These are phyloP conservation scores for Sigmodon hispidus DNA, from an alignment of 2,113 vertebrate genomes.

Conservation along the genomic window DNA sequence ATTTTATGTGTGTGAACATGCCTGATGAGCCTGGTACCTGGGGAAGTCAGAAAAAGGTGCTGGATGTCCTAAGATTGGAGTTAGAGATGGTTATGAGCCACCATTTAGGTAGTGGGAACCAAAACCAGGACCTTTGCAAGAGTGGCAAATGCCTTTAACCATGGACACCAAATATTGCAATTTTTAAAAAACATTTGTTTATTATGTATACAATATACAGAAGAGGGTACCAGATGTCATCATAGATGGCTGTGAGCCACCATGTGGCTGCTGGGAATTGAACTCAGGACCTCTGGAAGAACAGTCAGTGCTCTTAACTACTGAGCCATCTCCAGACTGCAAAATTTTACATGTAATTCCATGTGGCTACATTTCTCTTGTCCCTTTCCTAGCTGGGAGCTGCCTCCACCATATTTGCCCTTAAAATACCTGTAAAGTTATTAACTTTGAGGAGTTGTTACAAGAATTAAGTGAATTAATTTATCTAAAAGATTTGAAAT, in stretches of 20 bases:
- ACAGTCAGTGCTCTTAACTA: too few relatives aligned
- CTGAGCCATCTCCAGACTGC: too few relatives aligned
- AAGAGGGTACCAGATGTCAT: too few relatives aligned
- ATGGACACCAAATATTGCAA: not conserved
- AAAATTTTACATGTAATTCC: not conserved
- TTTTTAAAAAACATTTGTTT: too few relatives aligned
- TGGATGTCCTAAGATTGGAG: not conserved
- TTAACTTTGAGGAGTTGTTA: not conserved
- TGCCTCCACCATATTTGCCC: not conserved
- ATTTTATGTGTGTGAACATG: not conserved
- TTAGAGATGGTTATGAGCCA: not conserved
- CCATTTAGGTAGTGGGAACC: not conserved
- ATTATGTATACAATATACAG: too few relatives aligned
- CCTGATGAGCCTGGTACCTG: not conserved
- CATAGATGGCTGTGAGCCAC: too few relatives aligned
- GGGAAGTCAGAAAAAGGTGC: not conserved
- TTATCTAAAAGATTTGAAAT: not conserved
- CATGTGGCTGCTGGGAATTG: too few relatives aligned
- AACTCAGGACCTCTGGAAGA: too few relatives aligned
- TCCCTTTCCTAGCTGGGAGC: not conserved
- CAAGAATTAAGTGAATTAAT: not conserved
- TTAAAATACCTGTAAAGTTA: not conserved
- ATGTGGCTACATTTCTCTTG: not conserved
- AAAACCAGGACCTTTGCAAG: not conserved
- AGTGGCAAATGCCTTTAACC: not conserved